Conservation (phyloP, 2,888 invertebrate species). For the Apotomis capreana region DNA sequence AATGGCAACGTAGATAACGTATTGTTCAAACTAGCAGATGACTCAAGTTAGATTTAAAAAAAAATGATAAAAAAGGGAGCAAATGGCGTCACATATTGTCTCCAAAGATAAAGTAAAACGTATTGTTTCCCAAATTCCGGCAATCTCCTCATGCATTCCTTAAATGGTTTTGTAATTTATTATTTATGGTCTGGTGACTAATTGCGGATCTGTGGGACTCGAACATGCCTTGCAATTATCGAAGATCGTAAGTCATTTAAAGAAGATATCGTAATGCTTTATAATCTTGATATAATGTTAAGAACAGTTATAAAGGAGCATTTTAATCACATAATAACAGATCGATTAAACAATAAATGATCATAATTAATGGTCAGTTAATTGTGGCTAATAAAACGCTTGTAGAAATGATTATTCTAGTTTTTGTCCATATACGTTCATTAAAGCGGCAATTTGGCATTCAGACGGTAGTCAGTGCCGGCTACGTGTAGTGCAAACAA, state of each 20-base stretch:
- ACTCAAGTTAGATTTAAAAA: constrained; percentile 52
- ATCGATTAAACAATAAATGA: constrained; percentile 55
- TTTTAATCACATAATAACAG: constrained; percentile 38
- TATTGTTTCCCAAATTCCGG: constrained; percentile 55
- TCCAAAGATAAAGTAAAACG: constrained; percentile 54
- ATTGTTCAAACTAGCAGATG: constrained; percentile 48
- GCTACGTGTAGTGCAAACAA: constrained; percentile 71
- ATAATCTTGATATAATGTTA: not conserved
- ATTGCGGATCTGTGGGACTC: constrained; percentile 10
- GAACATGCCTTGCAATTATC: constrained; percentile 1
- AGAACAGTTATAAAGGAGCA: constrained; percentile 16
- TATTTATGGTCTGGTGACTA: constrained; percentile 39
- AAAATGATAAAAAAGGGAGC: constrained; percentile 60
- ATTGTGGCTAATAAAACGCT: constrained; percentile 52
- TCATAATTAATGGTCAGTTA: constrained; percentile 56
- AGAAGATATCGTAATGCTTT: constrained; percentile 17
- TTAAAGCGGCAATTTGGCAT: constrained; percentile 59
- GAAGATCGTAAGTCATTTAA: not conserved
- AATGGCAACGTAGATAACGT: constrained; percentile 59
- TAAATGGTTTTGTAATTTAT: constrained; percentile 30
- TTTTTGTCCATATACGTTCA: constrained; percentile 53
- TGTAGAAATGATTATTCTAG: constrained; percentile 40
- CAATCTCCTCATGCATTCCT: constrained; percentile 44
- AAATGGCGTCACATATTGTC: constrained; percentile 54
- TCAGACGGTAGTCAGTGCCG: constrained; percentile 57